Percentiles rank a stretch among this genome's conserved stretches.
phyloP scores from a whole-genome alignment of 2,113 vertebrate species.

The Oryzias curvinotus region DNA sequence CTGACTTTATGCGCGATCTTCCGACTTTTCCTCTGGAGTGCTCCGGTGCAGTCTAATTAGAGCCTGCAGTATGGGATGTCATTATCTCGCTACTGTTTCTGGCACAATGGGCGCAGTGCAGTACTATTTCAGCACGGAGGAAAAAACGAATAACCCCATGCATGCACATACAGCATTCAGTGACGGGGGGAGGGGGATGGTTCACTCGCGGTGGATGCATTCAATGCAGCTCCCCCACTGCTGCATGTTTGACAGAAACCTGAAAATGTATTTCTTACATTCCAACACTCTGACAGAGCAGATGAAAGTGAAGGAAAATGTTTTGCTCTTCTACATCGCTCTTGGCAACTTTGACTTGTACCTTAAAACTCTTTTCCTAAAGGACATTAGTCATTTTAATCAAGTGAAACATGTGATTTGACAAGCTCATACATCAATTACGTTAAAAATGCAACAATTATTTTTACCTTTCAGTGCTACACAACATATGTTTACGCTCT shows the following conservation, averaged over 20 bases:
- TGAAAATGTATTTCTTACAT: constrained; percentile 14
- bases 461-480: too few species aligned
- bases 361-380: too few species aligned
- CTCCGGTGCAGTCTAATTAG: constrained; percentile 70
- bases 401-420: too few species aligned
- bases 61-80: constrained; percentile 70
- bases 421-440: too few species aligned
- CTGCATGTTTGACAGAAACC: constrained; percentile 15
- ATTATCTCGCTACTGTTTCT: constrained; percentile 66
- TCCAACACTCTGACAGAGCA: constrained; percentile 9
- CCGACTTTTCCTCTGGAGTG: constrained; percentile 44
- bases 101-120: constrained; percentile 60
- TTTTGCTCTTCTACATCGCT: too few species aligned
- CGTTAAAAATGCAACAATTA: too few species aligned
- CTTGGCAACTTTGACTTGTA: too few species aligned
- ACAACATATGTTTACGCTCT: too few species aligned
- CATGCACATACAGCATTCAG: constrained; percentile 10
- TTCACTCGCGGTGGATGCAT: neutral
- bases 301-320: constrained; percentile 13
- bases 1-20: constrained; percentile 16
- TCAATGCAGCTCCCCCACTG: constrained; percentile 19
- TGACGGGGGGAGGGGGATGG: neutral
- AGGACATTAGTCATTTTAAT: too few species aligned
- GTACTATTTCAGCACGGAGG: constrained; percentile 59
- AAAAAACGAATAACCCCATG: constrained; percentile 35